These are phyloP conservation scores for Pseudomugil gertrudae DNA, from an alignment of 2,797 vertebrate genomes.

Conservation along the genomic window DNA sequence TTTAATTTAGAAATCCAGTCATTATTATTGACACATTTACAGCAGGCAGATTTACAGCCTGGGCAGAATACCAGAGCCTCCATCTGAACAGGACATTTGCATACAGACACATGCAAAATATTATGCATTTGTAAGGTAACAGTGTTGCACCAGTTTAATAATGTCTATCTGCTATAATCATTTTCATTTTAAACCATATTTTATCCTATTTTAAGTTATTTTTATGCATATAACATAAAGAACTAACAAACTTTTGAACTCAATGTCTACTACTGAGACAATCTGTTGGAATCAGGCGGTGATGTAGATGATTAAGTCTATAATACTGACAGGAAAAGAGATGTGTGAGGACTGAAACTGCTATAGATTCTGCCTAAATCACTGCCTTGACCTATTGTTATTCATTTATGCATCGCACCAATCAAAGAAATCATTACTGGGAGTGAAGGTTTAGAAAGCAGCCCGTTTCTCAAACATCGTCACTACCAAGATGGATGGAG, in stretches of 20 bases:
- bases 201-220: not conserved
- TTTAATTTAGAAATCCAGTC: not conserved
- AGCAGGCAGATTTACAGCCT: not conserved
- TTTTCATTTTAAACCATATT: not conserved
- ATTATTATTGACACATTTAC: not conserved
- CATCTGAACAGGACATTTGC: not conserved
- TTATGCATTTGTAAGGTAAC: too few relatives aligned
- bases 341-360: slow-evolving; percentile 13
- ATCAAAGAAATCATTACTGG: slow-evolving; percentile 75
- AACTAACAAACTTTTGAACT: slow-evolving; percentile 12
- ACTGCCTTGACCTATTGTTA: slow-evolving; percentile 61
- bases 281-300: slow-evolving; percentile 1
- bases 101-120: not conserved
- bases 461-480: slow-evolving; percentile 69
- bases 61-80: not conserved
- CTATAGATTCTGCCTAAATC: slow-evolving; percentile 46
- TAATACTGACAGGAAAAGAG: slow-evolving; percentile 6
- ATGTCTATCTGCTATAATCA: too few relatives aligned
- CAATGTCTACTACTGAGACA: not conserved
- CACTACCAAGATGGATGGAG: slow-evolving; percentile 68
- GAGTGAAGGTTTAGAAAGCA: slow-evolving; percentile 67
- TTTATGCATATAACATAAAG: not conserved
- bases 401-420: slow-evolving; percentile 71
- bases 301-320: slow-evolving; percentile 23
- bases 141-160: too few relatives aligned